Evolutionary conservation across 2,797 vertebrate genomes (phyloP).

Genomic region (Podarcis siculus): DNA sequence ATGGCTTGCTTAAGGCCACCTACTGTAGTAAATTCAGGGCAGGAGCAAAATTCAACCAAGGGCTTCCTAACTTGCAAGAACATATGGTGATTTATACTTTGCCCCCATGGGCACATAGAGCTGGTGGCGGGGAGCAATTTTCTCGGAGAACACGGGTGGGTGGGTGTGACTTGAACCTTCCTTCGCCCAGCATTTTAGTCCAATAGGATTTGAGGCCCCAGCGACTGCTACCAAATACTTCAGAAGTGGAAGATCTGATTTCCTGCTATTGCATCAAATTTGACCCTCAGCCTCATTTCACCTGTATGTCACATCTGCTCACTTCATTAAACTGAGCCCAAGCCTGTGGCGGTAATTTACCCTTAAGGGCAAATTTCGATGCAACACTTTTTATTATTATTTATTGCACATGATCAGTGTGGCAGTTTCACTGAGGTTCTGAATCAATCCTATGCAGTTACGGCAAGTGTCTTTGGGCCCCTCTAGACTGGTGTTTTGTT

Average conservation of each 20-base stretch:
- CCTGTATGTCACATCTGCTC: not conserved
- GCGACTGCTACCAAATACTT: not conserved
- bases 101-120: not conserved
- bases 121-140: not conserved
- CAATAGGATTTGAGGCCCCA: not conserved
- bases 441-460: not conserved
- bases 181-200: not conserved
- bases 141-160: not conserved
- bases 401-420: not conserved
- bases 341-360: not conserved
- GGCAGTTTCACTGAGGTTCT: not conserved
- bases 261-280: not conserved
- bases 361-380: not conserved
- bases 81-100: not conserved
- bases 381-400: not conserved
- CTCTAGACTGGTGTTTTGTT: no score
- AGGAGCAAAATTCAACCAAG: not conserved
- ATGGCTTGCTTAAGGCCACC: not conserved
- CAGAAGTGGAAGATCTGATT: not conserved
- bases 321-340: not conserved
- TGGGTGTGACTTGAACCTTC: not conserved
- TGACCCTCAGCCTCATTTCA: not conserved
- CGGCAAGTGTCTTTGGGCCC: not conserved
- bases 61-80: not conserved
- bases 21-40: not conserved